Conservation (phyloP, 2,888 invertebrate species). For the Malachius bipustulatus region DNA sequence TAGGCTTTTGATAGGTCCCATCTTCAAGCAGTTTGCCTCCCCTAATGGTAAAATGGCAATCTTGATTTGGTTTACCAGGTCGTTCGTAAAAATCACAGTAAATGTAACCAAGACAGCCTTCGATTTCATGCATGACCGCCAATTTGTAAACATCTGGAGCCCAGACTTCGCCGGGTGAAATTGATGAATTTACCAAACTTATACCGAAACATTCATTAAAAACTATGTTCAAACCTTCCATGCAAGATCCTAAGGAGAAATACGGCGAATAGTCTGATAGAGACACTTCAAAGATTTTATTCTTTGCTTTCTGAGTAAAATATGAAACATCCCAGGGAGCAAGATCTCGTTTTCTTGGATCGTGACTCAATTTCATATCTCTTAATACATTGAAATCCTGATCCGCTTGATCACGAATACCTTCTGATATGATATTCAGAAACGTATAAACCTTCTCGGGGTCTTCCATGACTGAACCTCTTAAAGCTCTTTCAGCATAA, state of each 20-base stretch:
- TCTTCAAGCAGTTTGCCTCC: slow-evolving; percentile 73
- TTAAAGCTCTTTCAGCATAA: slow-evolving; percentile 81
- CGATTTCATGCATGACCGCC: slow-evolving; percentile 71
- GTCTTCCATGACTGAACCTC: slow-evolving; percentile 74
- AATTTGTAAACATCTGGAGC: slow-evolving; percentile 81
- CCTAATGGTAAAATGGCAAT: slow-evolving; percentile 97
- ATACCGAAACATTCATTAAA: slow-evolving; percentile 76
- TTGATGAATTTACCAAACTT: slow-evolving; percentile 56
- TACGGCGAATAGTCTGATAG: slow-evolving; percentile 68
- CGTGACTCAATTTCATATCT: slow-evolving; percentile 51
- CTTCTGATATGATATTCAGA: slow-evolving; percentile 60
- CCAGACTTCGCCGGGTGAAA: slow-evolving; percentile 57
- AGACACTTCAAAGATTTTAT: slow-evolving; percentile 54
- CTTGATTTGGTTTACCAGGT: slow-evolving; percentile 86
- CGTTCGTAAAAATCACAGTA: slow-evolving; percentile 96
- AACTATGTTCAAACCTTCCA: slow-evolving; percentile 93
- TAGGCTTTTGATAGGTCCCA: slow-evolving; percentile 79
- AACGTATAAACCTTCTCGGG: slow-evolving; percentile 72
- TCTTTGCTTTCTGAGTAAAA: slow-evolving; percentile 63
- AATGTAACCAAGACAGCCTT: slow-evolving; percentile 80
- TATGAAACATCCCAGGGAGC: slow-evolving; percentile 84
- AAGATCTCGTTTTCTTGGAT: slow-evolving; percentile 26
- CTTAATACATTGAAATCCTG: slow-evolving; percentile 68
- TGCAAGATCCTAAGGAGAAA: slow-evolving; percentile 87
- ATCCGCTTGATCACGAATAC: slow-evolving; percentile 55